Percentiles rank a stretch among this genome's conserved stretches.
Evolutionary conservation across 2,113 vertebrate species (phyloP).

Genomic region (Microcebus murinus): DNA sequence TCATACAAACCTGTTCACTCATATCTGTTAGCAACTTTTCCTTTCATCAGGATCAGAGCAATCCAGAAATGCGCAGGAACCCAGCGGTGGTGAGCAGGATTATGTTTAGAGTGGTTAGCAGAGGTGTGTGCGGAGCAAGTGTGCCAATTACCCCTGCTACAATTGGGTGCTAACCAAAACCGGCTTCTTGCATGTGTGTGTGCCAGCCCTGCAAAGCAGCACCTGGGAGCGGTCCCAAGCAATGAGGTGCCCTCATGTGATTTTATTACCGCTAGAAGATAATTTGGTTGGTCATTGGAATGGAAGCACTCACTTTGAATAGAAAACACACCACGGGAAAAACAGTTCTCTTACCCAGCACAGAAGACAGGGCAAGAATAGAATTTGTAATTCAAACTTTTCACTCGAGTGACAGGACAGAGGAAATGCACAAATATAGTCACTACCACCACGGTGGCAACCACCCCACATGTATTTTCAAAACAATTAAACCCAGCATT

Average conservation of each 20-base stretch:
- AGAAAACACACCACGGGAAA: not conserved
- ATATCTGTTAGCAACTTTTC: slow-evolving; percentile 81
- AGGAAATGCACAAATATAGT: not conserved
- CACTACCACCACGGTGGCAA: fast-evolving
- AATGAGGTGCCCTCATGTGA: not conserved
- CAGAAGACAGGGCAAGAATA: not conserved
- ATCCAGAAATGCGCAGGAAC: not conserved
- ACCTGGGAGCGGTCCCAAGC: slow-evolving; percentile 64
- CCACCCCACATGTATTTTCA: not conserved
- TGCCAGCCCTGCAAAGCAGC: slow-evolving; percentile 55
- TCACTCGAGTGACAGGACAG: not conserved
- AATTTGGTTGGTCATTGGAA: slow-evolving; percentile 43
- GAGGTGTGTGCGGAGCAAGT: not conserved
- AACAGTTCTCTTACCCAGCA: not conserved
- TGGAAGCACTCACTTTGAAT: slow-evolving; percentile 19
- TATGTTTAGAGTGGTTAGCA: slow-evolving; percentile 39
- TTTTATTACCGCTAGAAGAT: slow-evolving; percentile 14
- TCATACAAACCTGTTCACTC: slow-evolving; percentile 75
- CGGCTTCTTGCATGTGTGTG: not conserved
- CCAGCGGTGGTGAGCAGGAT: not conserved
- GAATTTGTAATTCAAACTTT: not conserved
- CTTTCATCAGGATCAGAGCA: slow-evolving; percentile 76
- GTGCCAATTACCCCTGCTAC: not conserved
- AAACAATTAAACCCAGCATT: not conserved
- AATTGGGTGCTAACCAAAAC: slow-evolving; percentile 72